A percentile compares a stretch with the other conserved stretches of the same genome.
Evolutionary conservation across 1,140 invertebrate species (phyloP).

Genomic region (Ditylenchus dipsaci): DNA sequence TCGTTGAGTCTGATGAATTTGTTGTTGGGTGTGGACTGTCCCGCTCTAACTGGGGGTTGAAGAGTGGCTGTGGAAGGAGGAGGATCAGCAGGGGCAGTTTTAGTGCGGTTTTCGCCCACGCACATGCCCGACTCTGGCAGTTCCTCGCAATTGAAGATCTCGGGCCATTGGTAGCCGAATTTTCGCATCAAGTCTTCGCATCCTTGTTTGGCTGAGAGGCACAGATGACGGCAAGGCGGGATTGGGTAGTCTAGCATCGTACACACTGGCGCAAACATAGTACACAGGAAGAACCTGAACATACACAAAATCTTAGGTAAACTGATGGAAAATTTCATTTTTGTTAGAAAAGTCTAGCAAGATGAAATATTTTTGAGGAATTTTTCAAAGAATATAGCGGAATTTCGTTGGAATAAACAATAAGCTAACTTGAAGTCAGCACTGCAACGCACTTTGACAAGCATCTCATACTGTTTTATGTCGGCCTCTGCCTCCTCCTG

Average conservation of each 20-base stretch:
- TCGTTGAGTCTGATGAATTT: background rate
- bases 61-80: background rate
- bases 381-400: too few species aligned
- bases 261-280: slow-evolving; percentile 89
- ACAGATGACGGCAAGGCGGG: slow-evolving; percentile 82
- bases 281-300: slow-evolving; percentile 84
- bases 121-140: slow-evolving; percentile 78
- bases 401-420: too few species aligned
- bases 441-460: slow-evolving; percentile 93
- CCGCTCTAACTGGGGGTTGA: background rate
- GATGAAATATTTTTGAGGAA: too few species aligned
- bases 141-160: slow-evolving; percentile 80
- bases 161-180: slow-evolving; percentile 90
- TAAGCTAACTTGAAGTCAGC: slow-evolving; percentile 70
- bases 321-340: too few species aligned
- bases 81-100: slow-evolving; percentile 10
- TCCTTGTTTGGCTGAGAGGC: slow-evolving; percentile 76
- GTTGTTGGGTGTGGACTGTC: slow-evolving; percentile 14
- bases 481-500: slow-evolving; percentile 91
- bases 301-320: too few species aligned
- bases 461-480: slow-evolving; percentile 84
- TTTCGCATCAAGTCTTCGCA: slow-evolving; percentile 86
- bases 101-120: slow-evolving; percentile 76
- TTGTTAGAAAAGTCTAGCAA: too few species aligned
- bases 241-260: slow-evolving; percentile 82